Base-by-base conservation (phyloP, 2,888 invertebrate species). In the Mythimna albipuncta region DNA sequence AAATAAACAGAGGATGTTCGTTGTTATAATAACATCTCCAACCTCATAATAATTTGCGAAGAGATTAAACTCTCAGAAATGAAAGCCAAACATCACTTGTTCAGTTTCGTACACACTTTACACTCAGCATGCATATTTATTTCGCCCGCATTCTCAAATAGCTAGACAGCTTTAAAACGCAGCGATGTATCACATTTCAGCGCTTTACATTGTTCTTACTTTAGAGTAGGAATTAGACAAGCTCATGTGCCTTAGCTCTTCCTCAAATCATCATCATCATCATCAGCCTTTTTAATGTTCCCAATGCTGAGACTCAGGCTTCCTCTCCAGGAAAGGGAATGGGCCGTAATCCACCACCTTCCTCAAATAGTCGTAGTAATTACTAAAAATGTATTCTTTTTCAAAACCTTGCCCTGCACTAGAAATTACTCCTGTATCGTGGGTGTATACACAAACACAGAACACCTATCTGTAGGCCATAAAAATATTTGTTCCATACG, bases 141-240 rank as follows among this genome's bases (percentile, higher is more conserved):
- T 78, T 70, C 59, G 11, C 82, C 80, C 67, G 72, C 75, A 75
- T 78, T 81, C 41, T 47, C 58, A 84, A 84, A 82, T 75, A 75
- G 57, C 61, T 65, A 66, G 84, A 75, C 83, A 83, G 78, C 66
- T 78, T 73, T 67, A 73, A 79, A 83, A 81, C 74, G 69, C 72
- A 69, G 69, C 80, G 75, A 84, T 83, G 77, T 83, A 83, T 83
- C 79, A 72, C 80, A 77, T 83, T 85, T 83, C 84, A 85, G 59
- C 75, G 69, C 72, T 75, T 69, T 16, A 68, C 72, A 68, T 57
- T 72, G 72, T 72, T 83, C 44, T 55, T 13, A 13, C 11, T 2
- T n/a, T 0, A 10, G 35, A 57, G 80, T 79, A 79, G 67, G 66
- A 73, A 79, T 77, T 7, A 21, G 61, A 54, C 11, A 50, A 69